Conservation (phyloP, 2,797 vertebrate species). For the Tenualosa thibaudeaui region DNA sequence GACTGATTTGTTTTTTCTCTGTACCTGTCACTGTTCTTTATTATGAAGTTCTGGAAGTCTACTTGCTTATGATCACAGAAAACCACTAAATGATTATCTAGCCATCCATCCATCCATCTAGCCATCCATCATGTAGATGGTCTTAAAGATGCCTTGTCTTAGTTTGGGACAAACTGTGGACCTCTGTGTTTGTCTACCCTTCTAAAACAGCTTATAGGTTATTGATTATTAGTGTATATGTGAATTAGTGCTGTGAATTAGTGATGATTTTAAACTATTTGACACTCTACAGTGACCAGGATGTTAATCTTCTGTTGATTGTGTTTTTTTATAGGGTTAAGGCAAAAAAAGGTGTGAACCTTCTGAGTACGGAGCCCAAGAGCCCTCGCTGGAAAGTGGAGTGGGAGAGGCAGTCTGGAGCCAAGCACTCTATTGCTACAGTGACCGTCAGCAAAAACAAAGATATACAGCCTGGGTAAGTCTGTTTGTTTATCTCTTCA, state of each 20-base stretch:
- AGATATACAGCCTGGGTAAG: conserved; percentile 77
- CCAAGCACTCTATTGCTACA: conserved; percentile 95
- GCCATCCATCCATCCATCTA: conserved; percentile 28
- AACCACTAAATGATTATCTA: not conserved
- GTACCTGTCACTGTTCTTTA: not conserved
- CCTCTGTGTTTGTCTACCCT: not conserved
- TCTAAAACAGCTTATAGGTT: not conserved
- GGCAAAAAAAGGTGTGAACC: conserved; percentile 96
- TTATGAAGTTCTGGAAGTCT: not conserved
- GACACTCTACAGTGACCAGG: not conserved
- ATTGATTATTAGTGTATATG: not conserved
- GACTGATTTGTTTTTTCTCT: not conserved
- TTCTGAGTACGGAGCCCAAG: conserved; percentile 86
- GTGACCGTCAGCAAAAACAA: conserved; percentile 86
- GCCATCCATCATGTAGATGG: not conserved
- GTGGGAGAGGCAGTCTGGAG: conserved; percentile 88
- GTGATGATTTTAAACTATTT: not conserved
- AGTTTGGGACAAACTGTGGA: not conserved
- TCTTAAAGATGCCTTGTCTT: not conserved
- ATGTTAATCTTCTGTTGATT: not conserved
- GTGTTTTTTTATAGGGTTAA: conserved; percentile 83
- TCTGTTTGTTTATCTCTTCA: conserved; percentile 47
- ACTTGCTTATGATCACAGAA: not conserved
- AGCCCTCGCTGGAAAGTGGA: conserved; percentile 91
- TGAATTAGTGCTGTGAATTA: too few relatives aligned